Evolutionary conservation across 2,797 vertebrate species (phyloP), one percentile per base, ranked within the genome.

Genomic region (Lagorchestes hirsutus): DNA sequence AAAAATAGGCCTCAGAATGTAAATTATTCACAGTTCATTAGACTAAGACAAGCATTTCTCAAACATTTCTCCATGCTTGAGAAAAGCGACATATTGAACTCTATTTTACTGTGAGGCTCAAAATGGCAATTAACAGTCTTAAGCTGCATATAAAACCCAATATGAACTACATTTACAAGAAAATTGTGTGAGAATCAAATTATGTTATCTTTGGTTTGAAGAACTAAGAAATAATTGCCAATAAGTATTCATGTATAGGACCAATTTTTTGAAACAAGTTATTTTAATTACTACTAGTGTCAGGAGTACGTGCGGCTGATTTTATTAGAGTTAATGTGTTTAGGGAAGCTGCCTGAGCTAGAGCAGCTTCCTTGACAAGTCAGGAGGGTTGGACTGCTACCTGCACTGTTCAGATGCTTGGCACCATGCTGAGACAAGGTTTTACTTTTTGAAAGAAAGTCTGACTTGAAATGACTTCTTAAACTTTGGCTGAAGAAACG

Each of bases 211-310:
- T 98, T 98, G 98, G 97, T 99, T 98, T 99, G 98, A 99, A 99
- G 98, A 98, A 99, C 98, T 98, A 98, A 98, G 98, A 98, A 99
- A 98, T 99, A 99, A 99, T 99, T 99, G 98, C 98, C 98, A 98
- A 99, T 99, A 99, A 98, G 99, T 98, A 99, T 99, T 99, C 98
- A 98, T 98, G 98, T 99, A 98, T 98, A 98, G 98, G 97, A 97
- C 96, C 98, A 97, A 97, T 98, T 98, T 99, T 98, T 98, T 98
- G 97, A 99, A 98, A 98, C 98, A 99, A 98, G 98, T 98, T 98
- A 99, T 98, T 99, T 99, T 99, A 99, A 99, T 99, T 99, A 99
- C 98, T 98, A 96, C 98, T 96, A 97, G 98, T 98, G 98, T 98
- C 98, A 98, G 98, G 97, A 98, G 97, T 98, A 98, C 94, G 54